These are phyloP conservation scores for Cettia cetti DNA, from an alignment of 2,113 vertebrate genomes.

Conservation along the genomic window DNA sequence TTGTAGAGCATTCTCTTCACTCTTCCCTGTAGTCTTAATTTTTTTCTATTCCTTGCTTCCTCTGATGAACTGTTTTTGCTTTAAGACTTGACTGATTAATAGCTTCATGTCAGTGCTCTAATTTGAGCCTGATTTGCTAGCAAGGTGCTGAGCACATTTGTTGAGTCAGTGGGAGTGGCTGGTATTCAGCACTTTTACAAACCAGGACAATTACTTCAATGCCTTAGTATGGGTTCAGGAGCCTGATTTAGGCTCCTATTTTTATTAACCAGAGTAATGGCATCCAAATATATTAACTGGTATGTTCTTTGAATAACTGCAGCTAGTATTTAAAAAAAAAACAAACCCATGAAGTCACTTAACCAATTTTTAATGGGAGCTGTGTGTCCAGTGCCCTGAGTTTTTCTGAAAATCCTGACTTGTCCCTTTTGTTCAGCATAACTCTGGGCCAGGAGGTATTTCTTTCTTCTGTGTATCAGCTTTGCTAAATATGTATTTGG, in stretches of 20 bases:
- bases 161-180: constrained; percentile 30
- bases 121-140: background rate
- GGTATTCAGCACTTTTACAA: constrained; percentile 39
- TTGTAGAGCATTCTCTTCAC: background rate
- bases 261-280: background rate
- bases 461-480: background rate
- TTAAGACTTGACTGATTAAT: background rate
- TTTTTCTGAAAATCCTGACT: background rate
- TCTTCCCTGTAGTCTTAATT: background rate
- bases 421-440: background rate
- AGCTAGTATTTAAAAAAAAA: background rate
- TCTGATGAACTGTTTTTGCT: background rate
- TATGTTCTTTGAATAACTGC: background rate
- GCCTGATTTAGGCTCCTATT: constrained; percentile 1
- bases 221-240: background rate
- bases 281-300: background rate
- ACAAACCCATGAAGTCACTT: background rate
- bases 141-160: background rate
- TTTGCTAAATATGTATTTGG: background rate
- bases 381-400: background rate
- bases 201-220: background rate
- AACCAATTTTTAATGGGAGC: background rate
- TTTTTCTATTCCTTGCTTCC: background rate
- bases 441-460: background rate
- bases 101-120: background rate